Conservation (phyloP, 2,797 vertebrate species). For the Delichon dasypus region DNA sequence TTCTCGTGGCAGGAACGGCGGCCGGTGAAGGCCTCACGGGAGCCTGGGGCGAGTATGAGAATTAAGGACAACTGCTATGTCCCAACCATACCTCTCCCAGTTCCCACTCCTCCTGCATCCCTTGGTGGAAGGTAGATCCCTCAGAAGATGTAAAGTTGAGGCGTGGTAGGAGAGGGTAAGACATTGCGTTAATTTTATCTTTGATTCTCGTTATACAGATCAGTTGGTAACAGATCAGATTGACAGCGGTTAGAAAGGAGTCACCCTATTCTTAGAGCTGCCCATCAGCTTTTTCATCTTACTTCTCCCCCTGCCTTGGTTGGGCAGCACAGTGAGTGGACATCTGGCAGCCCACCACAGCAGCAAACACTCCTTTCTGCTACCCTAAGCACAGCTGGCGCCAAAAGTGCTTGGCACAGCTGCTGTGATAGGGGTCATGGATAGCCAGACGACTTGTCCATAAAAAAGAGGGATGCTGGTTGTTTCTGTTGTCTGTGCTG, state of each 20-base stretch:
- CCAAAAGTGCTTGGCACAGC: neutral
- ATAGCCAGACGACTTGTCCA: neutral
- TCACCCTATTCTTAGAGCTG: neutral
- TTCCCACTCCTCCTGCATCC: neutral
- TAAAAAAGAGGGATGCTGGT: neutral
- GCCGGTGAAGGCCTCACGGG: neutral
- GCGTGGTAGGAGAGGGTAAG: neutral
- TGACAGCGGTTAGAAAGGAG: too few species aligned
- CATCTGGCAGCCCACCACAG: neutral
- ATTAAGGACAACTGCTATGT: fast-evolving
- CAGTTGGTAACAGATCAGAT: neutral
- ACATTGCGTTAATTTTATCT: neutral
- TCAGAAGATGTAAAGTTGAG: neutral
- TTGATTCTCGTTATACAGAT: neutral
- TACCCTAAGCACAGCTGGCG: neutral
- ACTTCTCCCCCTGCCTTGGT: neutral
- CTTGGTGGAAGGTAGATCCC: neutral
- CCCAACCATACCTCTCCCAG: fast-evolving
- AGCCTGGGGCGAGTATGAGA: fast-evolving
- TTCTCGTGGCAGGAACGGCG: fast-evolving
- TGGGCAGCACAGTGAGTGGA: neutral
- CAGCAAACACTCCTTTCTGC: neutral
- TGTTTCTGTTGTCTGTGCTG: neutral
- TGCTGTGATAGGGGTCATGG: neutral
- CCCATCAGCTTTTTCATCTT: neutral